Base-by-base conservation (phyloP, 2,888 invertebrate genomes). In the Mechanitis messenoides region DNA sequence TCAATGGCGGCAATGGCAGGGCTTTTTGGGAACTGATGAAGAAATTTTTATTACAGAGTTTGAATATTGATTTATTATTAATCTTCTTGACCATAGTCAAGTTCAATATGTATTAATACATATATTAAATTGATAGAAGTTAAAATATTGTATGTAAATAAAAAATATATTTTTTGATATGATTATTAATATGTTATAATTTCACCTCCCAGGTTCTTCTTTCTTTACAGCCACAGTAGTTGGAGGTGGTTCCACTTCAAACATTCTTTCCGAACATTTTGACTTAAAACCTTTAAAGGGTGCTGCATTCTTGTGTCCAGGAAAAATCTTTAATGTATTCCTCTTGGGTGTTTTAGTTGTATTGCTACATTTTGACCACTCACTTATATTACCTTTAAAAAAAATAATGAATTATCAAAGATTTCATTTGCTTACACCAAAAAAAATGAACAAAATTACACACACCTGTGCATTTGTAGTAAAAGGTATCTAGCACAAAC, bases 281-380 rank as follows among this genome's bases (percentile, higher is more conserved):
- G 91, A 91, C 71, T 93, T 94, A 71, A 92, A 93, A 45, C 85
- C 87, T 57, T 91, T 90, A 78, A 96, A 87, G 63, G 93, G 92
- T 0, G 86, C 61, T 69, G 91, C 85, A 0, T 85, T 87, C 69
- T 92, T 91, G 28, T 94, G 87, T 0, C 91, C 89, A 0, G 84
- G 73, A 0, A 97, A 95, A 20, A 98, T 82, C 70, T 85, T 89
- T 78, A 97, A 95, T 6, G 92, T 84, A 5, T 76, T 88, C 63
- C 98, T 91, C 66, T 93, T 89, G 0, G 98, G 98, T 53, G 93
- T 92, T 71, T 93, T 93, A 0, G 93, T 92, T 3, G 93, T 80
- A 72, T 93, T 92, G 60, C 92, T 91, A 81, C 99, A 99, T 81
- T 96, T 96, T 0, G 96, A 94, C 97, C 97, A 99, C 77, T 97